phyloP scores from a whole-genome alignment of 2,888 invertebrate species.

The Monopis laevigella region DNA sequence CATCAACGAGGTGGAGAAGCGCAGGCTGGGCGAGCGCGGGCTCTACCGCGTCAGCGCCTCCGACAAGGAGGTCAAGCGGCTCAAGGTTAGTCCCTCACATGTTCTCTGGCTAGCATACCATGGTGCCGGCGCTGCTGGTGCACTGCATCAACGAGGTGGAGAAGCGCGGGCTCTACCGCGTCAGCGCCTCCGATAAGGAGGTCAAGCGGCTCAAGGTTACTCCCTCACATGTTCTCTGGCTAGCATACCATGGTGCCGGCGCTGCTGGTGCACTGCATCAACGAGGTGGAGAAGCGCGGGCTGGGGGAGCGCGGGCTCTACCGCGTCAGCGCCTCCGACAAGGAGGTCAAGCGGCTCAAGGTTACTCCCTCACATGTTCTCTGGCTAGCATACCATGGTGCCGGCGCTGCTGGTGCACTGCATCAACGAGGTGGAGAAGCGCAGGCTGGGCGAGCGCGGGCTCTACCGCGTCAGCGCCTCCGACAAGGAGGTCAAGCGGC shows the following conservation, averaged over 20 bases:
- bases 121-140: conserved; percentile 93
- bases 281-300: conserved; percentile 92
- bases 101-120: too few species aligned
- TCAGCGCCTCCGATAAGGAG: conserved; percentile 89
- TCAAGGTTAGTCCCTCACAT: conserved; percentile 71
- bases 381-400: too few species aligned
- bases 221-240: too few species aligned
- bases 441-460: conserved; percentile 88
- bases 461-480: conserved; percentile 93
- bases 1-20: conserved; percentile 90
- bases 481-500: conserved; percentile 84
- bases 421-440: conserved; percentile 90
- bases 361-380: too few species aligned
- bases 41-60: conserved; percentile 93
- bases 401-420: conserved; percentile 95
- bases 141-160: conserved; percentile 97
- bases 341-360: conserved; percentile 85
- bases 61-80: conserved; percentile 84
- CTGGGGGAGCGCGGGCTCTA: conserved; percentile 90
- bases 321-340: conserved; percentile 88
- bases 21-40: conserved; percentile 88
- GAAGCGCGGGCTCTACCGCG: conserved; percentile 90
- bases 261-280: conserved; percentile 91
- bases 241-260: conserved; percentile 98
- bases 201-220: conserved; percentile 85